Evolutionary conservation across 2,797 vertebrate species (phyloP).

Genomic region (Platalea minor): DNA sequence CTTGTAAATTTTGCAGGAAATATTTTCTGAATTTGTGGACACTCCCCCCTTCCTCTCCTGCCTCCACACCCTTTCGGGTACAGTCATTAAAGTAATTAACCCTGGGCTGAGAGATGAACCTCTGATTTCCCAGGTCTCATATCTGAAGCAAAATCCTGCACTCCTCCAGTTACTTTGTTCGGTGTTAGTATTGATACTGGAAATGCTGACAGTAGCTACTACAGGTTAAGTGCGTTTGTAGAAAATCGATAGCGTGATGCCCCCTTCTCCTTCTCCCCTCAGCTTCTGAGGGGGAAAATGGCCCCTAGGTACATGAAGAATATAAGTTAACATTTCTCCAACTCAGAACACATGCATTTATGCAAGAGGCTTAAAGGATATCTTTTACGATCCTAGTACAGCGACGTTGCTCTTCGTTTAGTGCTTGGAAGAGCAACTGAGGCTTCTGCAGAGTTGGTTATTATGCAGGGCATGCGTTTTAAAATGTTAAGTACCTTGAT

Average conservation of each 20-base stretch:
- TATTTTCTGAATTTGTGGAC: background rate
- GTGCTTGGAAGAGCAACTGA: background rate
- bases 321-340: background rate
- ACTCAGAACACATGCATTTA: background rate
- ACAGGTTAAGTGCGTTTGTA: background rate
- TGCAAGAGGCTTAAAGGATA: background rate
- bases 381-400: background rate
- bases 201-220: background rate
- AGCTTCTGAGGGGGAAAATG: background rate
- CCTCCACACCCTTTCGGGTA: background rate
- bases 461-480: conserved; percentile 48
- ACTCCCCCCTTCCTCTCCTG: background rate
- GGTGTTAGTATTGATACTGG: background rate
- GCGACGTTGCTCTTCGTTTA: background rate
- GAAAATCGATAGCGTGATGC: background rate
- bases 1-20: background rate
- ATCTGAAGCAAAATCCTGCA: background rate
- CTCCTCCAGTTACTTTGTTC: background rate
- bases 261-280: background rate
- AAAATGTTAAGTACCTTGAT: conserved; percentile 55
- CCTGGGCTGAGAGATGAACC: background rate
- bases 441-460: background rate
- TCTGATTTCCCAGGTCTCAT: background rate
- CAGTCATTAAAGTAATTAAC: background rate
- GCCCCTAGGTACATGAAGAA: background rate